Evolutionary conservation across 2,888 invertebrate species (phyloP), one percentile per base, ranked within the genome.

Genomic region (Baccha elongata): DNA sequence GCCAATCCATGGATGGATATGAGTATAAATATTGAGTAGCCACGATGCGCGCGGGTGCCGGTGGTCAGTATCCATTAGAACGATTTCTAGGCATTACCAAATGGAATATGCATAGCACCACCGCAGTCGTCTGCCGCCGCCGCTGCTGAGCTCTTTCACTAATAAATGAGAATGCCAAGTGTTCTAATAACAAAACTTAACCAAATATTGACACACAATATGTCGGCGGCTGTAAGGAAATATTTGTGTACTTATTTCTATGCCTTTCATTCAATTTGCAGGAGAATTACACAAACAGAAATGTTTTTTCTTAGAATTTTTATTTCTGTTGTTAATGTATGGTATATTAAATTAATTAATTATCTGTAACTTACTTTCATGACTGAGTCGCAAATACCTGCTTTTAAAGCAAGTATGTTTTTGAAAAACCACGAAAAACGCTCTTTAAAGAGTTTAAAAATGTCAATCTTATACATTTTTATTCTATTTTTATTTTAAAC

Each of bases 111-210:
- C 81, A 71, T 72, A 72, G 62, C 52, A 65, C 21, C 55, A 52
- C 37, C 40, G 26, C 29, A 40, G 40, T 40, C n/a, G n/a, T n/a
- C 23, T 42, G 68, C 26, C 10, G 13, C 1, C 23, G 8, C n/a
- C 15, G 42, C 50, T 40, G 60, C 29, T 6, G 46, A 42, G 53
- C 68, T 44, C 44, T 21, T 53, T 69, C 53, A 74, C 74, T 69
- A 76, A 83, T 72, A 83, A 83, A 83, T 83, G 83, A 44, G 83
- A 73, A 83, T 83, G 83, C 83, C 83, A 83, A 83, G 76, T 76
- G 83, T 83, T 83, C 83, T 83, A 83, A 83, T 83, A 83, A 83
- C 83, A 83, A 83, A 83, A 72, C 83, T 83, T 83, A 83, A 83
- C 83, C 83, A 83, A 83, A 83, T 83, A 83, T 83, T 76, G 83